A percentile compares a stretch with the other conserved stretches of the same genome.
Evolutionary conservation across 1,140 invertebrate genomes (phyloP).

Genomic region (Drosophila parvula): DNA sequence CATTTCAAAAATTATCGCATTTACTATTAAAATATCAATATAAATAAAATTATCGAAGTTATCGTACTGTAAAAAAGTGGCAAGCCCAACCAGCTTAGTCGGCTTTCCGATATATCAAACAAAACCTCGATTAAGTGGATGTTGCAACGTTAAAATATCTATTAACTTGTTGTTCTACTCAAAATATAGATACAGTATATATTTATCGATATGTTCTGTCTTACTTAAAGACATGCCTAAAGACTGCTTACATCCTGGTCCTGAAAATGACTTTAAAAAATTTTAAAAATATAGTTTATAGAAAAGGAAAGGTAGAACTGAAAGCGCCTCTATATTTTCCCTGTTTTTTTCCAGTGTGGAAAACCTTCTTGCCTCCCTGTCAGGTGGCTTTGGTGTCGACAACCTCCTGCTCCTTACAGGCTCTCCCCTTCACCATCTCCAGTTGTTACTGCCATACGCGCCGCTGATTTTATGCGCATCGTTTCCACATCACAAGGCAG

Average conservation of each 20-base stretch:
- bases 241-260: too few species aligned
- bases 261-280: too few species aligned
- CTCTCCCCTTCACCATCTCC: background rate
- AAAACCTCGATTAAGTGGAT: too few species aligned
- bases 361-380: conserved; percentile 7
- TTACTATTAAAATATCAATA: too few species aligned
- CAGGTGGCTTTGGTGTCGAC: conserved; percentile 62
- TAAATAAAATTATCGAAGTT: too few species aligned
- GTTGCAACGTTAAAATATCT: too few species aligned
- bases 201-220: background rate
- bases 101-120: background rate
- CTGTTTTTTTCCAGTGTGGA: conserved; percentile 3
- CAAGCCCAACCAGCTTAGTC: too few species aligned
- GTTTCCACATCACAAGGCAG: conserved; percentile 75
- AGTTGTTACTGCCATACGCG: conserved; percentile 61
- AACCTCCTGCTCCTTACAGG: conserved; percentile 31
- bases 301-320: background rate
- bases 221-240: too few species aligned
- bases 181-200: background rate
- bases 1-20: too few species aligned
- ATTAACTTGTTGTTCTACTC: background rate
- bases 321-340: too few species aligned
- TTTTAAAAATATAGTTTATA: too few species aligned
- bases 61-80: too few species aligned
- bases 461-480: conserved; percentile 80